Conservation (phyloP, 2,797 vertebrate species). For the Salarias fasciatus region DNA sequence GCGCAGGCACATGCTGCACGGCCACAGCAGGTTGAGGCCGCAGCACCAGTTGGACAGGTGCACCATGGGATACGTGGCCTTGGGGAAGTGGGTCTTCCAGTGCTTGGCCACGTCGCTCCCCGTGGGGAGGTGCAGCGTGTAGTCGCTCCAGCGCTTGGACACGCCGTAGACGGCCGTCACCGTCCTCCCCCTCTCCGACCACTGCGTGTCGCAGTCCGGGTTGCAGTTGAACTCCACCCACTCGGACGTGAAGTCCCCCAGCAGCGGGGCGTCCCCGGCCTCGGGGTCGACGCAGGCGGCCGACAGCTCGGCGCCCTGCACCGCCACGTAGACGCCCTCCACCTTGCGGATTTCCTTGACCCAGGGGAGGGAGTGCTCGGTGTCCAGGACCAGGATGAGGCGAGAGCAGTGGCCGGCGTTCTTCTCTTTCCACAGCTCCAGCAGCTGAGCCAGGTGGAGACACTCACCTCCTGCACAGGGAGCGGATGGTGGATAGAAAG, state of each 20-base stretch:
- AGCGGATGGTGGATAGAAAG: neutral
- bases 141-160: conserved; percentile 96
- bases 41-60: conserved; percentile 97
- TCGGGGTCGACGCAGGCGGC: conserved; percentile 81
- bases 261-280: conserved; percentile 78
- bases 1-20: conserved; percentile 89
- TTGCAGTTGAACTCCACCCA: conserved; percentile 99
- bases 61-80: conserved; percentile 90
- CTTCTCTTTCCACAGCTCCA: conserved; percentile 96
- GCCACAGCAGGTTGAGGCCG: conserved; percentile 93
- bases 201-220: conserved; percentile 84
- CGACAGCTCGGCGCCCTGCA: conserved; percentile 91
- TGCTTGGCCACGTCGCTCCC: conserved; percentile 95
- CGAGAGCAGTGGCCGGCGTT: conserved; percentile 91
- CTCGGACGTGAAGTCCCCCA: conserved; percentile 94
- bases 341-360: conserved; percentile 90
- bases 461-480: conserved; percentile 86
- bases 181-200: conserved; percentile 86
- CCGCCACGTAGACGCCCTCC: conserved; percentile 89
- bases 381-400: conserved; percentile 93
- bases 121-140: conserved; percentile 93
- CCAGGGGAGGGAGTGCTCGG: conserved; percentile 91
- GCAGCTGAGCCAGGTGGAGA: conserved; percentile 86
- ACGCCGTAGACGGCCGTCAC: conserved; percentile 88
- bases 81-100: conserved; percentile 96